These are phyloP conservation scores for Progne subis DNA, from an alignment of 2,113 vertebrate genomes.

Conservation along the genomic window DNA sequence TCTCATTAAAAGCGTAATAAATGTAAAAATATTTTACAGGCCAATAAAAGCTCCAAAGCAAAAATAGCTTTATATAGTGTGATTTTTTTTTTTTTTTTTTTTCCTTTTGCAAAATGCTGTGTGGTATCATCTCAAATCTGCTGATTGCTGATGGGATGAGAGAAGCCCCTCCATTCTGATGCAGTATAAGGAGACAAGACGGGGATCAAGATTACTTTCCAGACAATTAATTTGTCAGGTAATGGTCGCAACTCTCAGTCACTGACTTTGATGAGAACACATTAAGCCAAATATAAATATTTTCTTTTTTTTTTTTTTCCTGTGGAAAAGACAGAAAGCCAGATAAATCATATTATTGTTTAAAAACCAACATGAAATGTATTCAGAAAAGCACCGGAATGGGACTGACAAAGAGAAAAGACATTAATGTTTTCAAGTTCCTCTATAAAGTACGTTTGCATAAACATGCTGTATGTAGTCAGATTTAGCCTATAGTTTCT, in stretches of 20 bases:
- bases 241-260: neutral
- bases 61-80: conserved; percentile 80
- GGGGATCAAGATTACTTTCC: neutral
- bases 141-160: conserved; percentile 56
- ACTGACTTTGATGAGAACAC: neutral
- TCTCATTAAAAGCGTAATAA: conserved; percentile 84
- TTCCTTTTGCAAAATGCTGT: conserved; percentile 69
- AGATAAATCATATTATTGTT: neutral
- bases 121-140: conserved; percentile 67
- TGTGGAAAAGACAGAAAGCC: neutral
- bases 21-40: conserved; percentile 85
- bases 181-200: neutral
- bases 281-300: neutral
- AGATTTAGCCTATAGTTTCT: conserved; percentile 33
- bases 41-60: conserved; percentile 82
- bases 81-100: conserved; percentile 65
- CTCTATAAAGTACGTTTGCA: conserved; percentile 10
- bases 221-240: conserved; percentile 2
- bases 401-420: neutral
- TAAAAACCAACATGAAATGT: neutral
- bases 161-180: neutral
- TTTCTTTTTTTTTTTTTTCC: neutral
- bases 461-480: conserved; percentile 48
- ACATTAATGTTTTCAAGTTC: conserved; percentile 24
- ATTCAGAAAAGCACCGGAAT: neutral